These are phyloP conservation scores for Acomys russatus DNA, from an alignment of 2,797 vertebrate species.

Conservation along the genomic window DNA sequence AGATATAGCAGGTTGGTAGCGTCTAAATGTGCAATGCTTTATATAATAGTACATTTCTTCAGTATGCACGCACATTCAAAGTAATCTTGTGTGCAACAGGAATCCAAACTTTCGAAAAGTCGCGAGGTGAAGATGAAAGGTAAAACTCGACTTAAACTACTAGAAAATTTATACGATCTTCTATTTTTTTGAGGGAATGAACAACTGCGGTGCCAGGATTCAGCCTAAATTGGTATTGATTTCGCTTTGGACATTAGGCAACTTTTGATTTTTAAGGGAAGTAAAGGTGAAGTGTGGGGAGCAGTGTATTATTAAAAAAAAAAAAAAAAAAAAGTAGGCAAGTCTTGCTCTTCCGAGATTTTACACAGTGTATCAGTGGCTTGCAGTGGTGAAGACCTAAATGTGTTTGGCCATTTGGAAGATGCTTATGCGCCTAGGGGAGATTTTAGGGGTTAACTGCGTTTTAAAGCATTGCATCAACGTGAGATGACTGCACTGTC, in stretches of 20 bases:
- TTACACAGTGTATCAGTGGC: slow-evolving; percentile 64
- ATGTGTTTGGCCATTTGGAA: slow-evolving; percentile 67
- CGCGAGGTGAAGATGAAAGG: slow-evolving; percentile 85
- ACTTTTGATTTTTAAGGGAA: slow-evolving; percentile 85
- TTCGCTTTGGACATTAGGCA: slow-evolving; percentile 80
- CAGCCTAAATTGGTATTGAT: slow-evolving; percentile 88
- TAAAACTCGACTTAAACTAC: slow-evolving; percentile 87
- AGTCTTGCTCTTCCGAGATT: slow-evolving; percentile 77
- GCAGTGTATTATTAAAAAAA: slow-evolving; percentile 40
- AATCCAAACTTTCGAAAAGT: slow-evolving; percentile 85
- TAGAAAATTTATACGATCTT: slow-evolving; percentile 88
- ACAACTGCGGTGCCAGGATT: slow-evolving; percentile 85
- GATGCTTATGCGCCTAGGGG: slow-evolving; percentile 76
- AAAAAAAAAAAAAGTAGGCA: slow-evolving; percentile 62
- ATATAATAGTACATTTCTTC: slow-evolving; percentile 77
- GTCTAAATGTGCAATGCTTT: slow-evolving; percentile 81
- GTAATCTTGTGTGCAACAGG: slow-evolving; percentile 76
- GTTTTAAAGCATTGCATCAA: slow-evolving; percentile 49
- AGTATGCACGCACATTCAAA: slow-evolving; percentile 71
- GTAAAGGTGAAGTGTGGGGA: slow-evolving; percentile 82
- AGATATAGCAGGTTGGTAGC: slow-evolving; percentile 86
- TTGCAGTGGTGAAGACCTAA: slow-evolving; percentile 56
- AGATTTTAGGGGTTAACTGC: slow-evolving; percentile 18
- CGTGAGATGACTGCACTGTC: slow-evolving; percentile 72
- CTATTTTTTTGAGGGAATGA: slow-evolving; percentile 87